phyloP scores from a whole-genome alignment of 2,113 vertebrate genomes.

The Speoplatyrhinus poulsoni region DNA sequence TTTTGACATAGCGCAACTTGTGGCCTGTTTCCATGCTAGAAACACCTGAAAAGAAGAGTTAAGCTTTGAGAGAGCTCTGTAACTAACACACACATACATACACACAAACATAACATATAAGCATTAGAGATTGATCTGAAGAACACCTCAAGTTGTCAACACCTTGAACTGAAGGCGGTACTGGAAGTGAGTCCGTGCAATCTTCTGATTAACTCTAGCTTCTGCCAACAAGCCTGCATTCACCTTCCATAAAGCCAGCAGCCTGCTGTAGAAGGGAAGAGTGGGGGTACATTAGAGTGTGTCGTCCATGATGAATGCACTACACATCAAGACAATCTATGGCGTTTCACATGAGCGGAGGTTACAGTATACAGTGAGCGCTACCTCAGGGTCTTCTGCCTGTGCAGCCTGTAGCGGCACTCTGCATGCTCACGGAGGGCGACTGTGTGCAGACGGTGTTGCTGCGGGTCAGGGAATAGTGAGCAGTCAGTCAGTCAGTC shows the following conservation, averaged over 20 bases:
- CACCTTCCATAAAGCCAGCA: conserved; percentile 75
- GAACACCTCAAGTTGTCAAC: not conserved
- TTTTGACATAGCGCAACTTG: conserved; percentile 33
- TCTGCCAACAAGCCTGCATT: conserved; percentile 51
- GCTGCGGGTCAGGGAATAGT: conserved; percentile 45
- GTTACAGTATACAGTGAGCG: not conserved
- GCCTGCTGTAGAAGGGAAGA: conserved; percentile 51
- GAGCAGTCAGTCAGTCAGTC: not conserved
- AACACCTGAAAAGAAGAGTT: conserved; percentile 60
- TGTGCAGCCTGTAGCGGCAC: conserved; percentile 37
- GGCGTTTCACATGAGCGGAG: not conserved
- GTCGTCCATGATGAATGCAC: not conserved
- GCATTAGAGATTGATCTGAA: not conserved
- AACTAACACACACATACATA: conserved; percentile 10
- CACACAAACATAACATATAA: not conserved
- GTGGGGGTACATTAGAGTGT: too few species aligned
- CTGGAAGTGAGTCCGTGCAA: conserved; percentile 72
- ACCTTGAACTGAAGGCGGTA: conserved; percentile 79
- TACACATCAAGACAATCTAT: not conserved
- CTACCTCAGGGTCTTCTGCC: conserved; percentile 58
- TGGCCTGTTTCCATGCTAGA: conserved; percentile 74
- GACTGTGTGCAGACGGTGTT: conserved; percentile 42
- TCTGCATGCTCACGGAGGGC: conserved; percentile 42
- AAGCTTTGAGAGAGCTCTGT: not conserved
- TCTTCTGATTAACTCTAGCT: conserved; percentile 48